Percentiles rank a stretch among this genome's conserved stretches.
These are phyloP conservation scores for Pagrus major DNA, from an alignment of 2,113 vertebrate genomes.

Conservation along the genomic window DNA sequence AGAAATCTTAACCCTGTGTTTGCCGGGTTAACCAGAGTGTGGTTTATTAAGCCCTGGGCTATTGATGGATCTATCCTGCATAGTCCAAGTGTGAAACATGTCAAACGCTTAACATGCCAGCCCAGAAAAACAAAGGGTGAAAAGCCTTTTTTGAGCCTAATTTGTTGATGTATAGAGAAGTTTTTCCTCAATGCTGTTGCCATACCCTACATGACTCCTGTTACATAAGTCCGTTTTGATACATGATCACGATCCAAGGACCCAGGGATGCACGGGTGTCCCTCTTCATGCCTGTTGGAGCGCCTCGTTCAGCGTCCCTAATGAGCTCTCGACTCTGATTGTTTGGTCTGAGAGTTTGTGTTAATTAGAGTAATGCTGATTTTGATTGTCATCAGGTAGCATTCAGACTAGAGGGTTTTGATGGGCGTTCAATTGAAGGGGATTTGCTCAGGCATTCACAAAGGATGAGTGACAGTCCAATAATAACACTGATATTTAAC, in stretches of 20 bases:
- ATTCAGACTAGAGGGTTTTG: constrained; percentile 40
- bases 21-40: neutral
- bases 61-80: no score
- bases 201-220: neutral
- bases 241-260: constrained; percentile 75
- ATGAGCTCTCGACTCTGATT: constrained; percentile 75
- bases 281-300: constrained; percentile 48
- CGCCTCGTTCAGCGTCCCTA: constrained; percentile 51
- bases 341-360: constrained; percentile 52
- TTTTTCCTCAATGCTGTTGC: neutral
- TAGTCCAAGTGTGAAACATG: neutral
- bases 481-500: constrained; percentile 26
- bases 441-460: constrained; percentile 35
- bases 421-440: constrained; percentile 12
- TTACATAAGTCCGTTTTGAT: constrained; percentile 39
- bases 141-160: no score
- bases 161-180: neutral
- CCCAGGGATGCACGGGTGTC: constrained; percentile 49
- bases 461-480: constrained; percentile 31
- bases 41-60: neutral
- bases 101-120: neutral
- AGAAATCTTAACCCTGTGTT: neutral
- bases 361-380: constrained; percentile 68
- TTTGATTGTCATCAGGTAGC: constrained; percentile 62
- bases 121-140: no score